Conservation (phyloP, 2,113 vertebrate genomes). For the Alaudala cheleensis region DNA sequence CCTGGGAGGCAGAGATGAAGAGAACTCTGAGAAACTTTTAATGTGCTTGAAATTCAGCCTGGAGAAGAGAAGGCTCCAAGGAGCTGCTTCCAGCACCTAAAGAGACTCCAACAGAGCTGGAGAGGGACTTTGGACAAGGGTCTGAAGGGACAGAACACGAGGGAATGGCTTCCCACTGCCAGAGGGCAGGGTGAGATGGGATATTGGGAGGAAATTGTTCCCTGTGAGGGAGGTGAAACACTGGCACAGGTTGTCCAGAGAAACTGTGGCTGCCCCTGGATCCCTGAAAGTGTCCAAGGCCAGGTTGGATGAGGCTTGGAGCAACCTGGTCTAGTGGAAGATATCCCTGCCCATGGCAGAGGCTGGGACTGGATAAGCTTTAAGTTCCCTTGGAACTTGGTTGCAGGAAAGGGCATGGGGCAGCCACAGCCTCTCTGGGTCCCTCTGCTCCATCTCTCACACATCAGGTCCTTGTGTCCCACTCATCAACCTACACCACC, state of each 20-base stretch:
- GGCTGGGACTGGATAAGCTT: not conserved
- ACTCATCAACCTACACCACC: not conserved
- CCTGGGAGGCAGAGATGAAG: not conserved
- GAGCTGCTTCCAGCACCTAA: not conserved
- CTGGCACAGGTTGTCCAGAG: not conserved
- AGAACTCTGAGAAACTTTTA: not conserved
- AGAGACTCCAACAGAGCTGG: not conserved
- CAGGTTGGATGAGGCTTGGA: accelerated
- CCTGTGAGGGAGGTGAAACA: not conserved
- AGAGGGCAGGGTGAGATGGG: not conserved
- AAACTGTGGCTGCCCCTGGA: not conserved
- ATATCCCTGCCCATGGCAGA: not conserved
- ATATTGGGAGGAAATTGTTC: not conserved
- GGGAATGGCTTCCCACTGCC: not conserved
- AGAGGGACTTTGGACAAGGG: not conserved
- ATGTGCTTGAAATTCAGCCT: not conserved
- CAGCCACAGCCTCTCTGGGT: not conserved
- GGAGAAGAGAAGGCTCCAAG: not conserved
- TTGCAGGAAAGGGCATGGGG: not conserved
- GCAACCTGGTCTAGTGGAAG: not conserved
- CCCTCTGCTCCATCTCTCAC: not conserved
- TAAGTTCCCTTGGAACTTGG: not conserved
- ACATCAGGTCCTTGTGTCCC: accelerated
- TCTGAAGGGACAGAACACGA: not conserved
- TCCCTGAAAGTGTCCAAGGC: not conserved